Base-by-base conservation (phyloP, 2,888 invertebrate species). In the Galerucella calmariensis region DNA sequence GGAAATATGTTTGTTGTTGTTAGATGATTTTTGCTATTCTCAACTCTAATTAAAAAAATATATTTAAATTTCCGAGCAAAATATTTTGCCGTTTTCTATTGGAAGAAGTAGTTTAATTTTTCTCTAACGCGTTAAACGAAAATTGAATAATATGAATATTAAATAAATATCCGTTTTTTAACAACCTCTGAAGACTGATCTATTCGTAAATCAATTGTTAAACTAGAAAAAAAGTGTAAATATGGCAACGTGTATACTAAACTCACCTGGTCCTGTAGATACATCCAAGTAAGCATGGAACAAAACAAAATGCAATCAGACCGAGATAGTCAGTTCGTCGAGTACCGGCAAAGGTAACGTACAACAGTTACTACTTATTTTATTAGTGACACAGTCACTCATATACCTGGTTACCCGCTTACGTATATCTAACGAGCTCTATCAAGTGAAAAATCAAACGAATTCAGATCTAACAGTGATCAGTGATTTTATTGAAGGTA, bases 261-360 rank as follows among this genome's bases (percentile, higher is more conserved):
- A 81, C 84, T 84, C 82, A 85, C 84, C 84, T 84, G 84, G 82
- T 84, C 84, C 84, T 84, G 78, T 72, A 71, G 76, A 76, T 79
- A 80, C 79, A 41, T 72, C 75, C 79, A 81, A 82, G 85, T 82
- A 83, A 84, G 85, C 86, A 84, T 86, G 86, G 81, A 86, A 86
- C 85, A 83, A 86, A 87, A 86, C 85, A 86, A 86, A 85, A 84
- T 82, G 83, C 84, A 85, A 85, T 87, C 85, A 86, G 86, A 81
- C 84, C 83, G 82, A 81, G 84, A 82, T 83, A 85, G 84, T 86
- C 85, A 86, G 85, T 85, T 79, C 77, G 77, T 77, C 68, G 74
- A 76, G 78, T 73, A 78, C 76, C 76, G 75, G 76, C 78, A 72
- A 35, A 72, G 73, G 76, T 76, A 78, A 75, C 78, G 67, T 66